A percentile compares a stretch with the other conserved stretches of the same genome.
Conservation (phyloP, 2,888 invertebrate genomes). For the Emmelina monodactyla region DNA sequence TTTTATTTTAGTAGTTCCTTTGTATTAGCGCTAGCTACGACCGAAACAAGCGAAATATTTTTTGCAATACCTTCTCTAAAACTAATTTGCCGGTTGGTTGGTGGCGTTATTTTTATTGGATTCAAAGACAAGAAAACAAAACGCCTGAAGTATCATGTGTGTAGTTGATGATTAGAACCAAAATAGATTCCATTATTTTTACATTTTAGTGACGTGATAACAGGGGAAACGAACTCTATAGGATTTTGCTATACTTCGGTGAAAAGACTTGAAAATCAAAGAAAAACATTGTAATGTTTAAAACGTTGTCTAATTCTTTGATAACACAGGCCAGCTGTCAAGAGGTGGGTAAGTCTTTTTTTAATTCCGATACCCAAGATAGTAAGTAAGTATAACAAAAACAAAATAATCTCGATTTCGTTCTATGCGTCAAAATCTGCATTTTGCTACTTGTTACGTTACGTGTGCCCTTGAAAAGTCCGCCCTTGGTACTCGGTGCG, state of each 20-base stretch:
- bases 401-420: neutral
- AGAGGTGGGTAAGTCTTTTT: slow-evolving; percentile 77
- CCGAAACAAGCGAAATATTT: too few relatives aligned
- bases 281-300: slow-evolving; percentile 69
- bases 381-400: neutral
- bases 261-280: slow-evolving; percentile 30
- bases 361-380: slow-evolving; percentile 11
- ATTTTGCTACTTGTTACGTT: slow-evolving; percentile 1
- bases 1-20: too few relatives aligned
- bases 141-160: slow-evolving; percentile 44
- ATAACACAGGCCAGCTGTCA: slow-evolving; percentile 73
- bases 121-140: neutral
- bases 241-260: slow-evolving; percentile 24
- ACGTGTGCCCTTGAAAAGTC: slow-evolving; percentile 39
- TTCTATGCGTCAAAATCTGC: slow-evolving; percentile 3
- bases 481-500: slow-evolving; percentile 44
- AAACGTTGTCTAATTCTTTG: slow-evolving; percentile 68
- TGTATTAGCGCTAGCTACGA: too few relatives aligned
- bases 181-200: slow-evolving; percentile 60
- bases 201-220: slow-evolving; percentile 52
- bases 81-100: too few relatives aligned
- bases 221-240: slow-evolving; percentile 42
- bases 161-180: slow-evolving; percentile 39
- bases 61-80: too few relatives aligned
- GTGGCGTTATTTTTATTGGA: too few relatives aligned